These are phyloP conservation scores for Rhombomys opimus DNA, from an alignment of 2,113 vertebrate species.

Conservation along the genomic window DNA sequence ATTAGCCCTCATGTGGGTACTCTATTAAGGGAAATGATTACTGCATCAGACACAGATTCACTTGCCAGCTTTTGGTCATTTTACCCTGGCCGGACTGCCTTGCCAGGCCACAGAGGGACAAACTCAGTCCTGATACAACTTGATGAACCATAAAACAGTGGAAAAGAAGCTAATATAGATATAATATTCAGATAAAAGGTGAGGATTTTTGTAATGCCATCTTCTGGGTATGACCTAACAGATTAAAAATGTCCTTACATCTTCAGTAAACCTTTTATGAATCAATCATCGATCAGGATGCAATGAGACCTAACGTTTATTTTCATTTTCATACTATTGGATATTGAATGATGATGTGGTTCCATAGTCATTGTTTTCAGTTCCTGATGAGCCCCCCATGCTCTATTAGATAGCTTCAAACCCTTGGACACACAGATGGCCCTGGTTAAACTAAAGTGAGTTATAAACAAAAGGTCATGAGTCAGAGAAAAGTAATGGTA, in stretches of 20 bases:
- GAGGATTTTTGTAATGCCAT: neutral
- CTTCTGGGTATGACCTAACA: neutral
- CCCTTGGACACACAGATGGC: neutral
- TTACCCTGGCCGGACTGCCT: too few relatives aligned
- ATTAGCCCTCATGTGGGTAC: too few relatives aligned
- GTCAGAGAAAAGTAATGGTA: neutral
- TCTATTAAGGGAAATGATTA: too few relatives aligned
- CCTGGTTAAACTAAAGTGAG: accelerated
- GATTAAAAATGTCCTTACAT: neutral
- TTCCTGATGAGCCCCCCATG: neutral
- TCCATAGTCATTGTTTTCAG: neutral
- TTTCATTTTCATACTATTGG: neutral
- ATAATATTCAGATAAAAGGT: neutral
- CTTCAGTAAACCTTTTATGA: neutral
- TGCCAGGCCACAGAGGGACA: too few relatives aligned
- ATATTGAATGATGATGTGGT: neutral
- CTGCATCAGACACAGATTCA: too few relatives aligned
- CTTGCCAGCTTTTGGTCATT: too few relatives aligned
- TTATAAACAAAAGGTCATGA: neutral
- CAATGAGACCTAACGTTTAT: accelerated
- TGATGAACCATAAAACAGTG: too few relatives aligned
- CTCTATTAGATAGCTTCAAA: neutral
- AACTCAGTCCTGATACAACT: too few relatives aligned
- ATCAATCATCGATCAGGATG: neutral
- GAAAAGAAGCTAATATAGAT: neutral